Evolutionary conservation across 2,113 vertebrate species (phyloP), one percentile per base, ranked within the genome.

Genomic region (Aegotheles bennettii): DNA sequence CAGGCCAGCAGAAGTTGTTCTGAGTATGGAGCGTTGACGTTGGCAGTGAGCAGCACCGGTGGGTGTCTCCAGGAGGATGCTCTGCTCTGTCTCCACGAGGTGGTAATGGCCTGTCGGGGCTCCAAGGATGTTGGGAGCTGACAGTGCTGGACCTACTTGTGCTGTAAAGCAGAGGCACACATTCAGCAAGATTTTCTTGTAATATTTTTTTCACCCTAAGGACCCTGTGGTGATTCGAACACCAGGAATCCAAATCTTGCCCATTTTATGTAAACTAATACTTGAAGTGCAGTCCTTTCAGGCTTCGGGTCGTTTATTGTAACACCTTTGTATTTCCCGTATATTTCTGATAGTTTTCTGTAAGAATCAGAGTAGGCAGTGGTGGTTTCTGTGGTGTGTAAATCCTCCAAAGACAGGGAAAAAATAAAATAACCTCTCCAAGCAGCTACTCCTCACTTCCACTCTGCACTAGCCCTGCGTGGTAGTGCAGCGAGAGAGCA

Each of bases 91-190:
- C 57, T 68, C 53, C 56, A 15, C 38, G 17, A 16, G 47, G 74
- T 7, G 4, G 8, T 33, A 63, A 16, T 0, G 0, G 18, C 56
- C 18, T 60, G 38, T 31, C 7, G 0, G 47, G 14, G 57, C 68
- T 71, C 87, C 0, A 1, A 33, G 95, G 78, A 26, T 0, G 0
- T 9, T 0, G 0, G 33, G 56, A 84, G 70, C 48, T 70, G 80
- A 47, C 87, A 78, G 60, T 2, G 2, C 65, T 68, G 18, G 40
- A 35, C 79, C 71, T 83, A 3, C 35, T 17, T 76, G 23, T 76
- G 1, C 0, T 47, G 61, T n/a, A 60, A 68, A 82, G 81, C 29
- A 68, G 80, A 68, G 67, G 63, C 59, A 90, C 42, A 6, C 36
- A 12, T 65, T 83, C 90, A 70, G 82, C 85, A 83, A 57, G 83